These are phyloP conservation scores for Laterallus jamaicensis DNA, from an alignment of 2,113 vertebrate genomes.

Conservation along the genomic window DNA sequence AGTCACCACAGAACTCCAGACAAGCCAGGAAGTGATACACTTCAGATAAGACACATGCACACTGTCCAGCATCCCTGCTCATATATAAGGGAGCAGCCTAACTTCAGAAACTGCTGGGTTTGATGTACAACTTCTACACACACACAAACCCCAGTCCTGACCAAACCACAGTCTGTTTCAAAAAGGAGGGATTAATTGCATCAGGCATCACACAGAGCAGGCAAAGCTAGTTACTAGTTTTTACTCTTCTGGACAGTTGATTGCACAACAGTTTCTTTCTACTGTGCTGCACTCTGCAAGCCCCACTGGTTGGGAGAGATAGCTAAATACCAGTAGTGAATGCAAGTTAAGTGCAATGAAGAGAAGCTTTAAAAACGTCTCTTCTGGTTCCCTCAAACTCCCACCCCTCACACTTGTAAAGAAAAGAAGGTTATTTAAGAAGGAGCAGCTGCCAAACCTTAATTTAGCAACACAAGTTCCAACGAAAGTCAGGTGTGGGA, in stretches of 20 bases:
- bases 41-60: accelerated
- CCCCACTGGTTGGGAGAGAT: neutral
- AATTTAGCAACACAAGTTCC: neutral
- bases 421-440: neutral
- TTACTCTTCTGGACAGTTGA: neutral
- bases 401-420: neutral
- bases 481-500: neutral
- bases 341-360: neutral
- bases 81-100: neutral
- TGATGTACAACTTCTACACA: neutral
- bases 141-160: neutral
- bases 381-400: neutral
- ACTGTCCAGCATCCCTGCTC: neutral
- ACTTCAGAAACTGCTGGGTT: neutral
- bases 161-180: neutral
- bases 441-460: neutral
- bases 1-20: neutral
- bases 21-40: neutral
- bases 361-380: neutral
- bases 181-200: neutral
- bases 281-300: neutral
- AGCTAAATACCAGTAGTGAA: neutral
- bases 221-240: neutral
- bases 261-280: neutral
- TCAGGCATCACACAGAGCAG: neutral